A percentile compares a stretch with the other conserved stretches of the same genome.
phyloP scores from a whole-genome alignment of 2,888 invertebrate genomes.

The Parasteatoda lunata region DNA sequence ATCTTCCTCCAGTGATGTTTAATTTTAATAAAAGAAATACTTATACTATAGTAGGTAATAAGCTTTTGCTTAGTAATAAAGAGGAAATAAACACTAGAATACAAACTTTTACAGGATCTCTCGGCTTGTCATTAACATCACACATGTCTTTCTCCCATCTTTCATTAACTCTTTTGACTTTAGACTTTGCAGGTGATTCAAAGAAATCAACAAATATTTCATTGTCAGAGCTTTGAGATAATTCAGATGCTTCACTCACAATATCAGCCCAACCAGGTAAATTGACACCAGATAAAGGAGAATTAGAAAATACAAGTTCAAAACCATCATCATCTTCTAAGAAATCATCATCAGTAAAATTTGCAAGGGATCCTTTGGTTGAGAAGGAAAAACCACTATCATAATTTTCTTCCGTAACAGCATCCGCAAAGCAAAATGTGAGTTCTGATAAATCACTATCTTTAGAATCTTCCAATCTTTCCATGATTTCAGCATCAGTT shows the following conservation, averaged over 20 bases:
- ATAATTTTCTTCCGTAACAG: not conserved
- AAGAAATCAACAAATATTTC: not conserved
- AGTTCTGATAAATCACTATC: too few relatives aligned
- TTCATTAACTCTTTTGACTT: not conserved
- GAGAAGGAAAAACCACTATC: not conserved
- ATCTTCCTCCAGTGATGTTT: too few relatives aligned
- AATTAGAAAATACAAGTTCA: not conserved
- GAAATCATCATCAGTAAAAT: not conserved
- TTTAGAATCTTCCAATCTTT: too few relatives aligned
- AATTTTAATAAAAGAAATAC: too few relatives aligned
- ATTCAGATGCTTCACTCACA: not conserved
- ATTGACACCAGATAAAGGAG: not conserved
- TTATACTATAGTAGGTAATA: not conserved
- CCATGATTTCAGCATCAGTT: too few relatives aligned
- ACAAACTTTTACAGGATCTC: not conserved
- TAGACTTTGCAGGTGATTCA: not conserved
- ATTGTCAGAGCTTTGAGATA: not conserved
- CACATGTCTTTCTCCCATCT: not conserved
- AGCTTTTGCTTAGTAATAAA: not conserved
- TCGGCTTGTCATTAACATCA: not conserved
- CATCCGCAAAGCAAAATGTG: not conserved
- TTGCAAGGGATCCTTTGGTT: not conserved
- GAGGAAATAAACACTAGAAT: not conserved
- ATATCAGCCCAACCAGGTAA: not conserved
- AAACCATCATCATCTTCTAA: not conserved